A percentile compares a stretch with the other conserved stretches of the same genome.
Evolutionary conservation across 2,888 invertebrate species (phyloP).

Genomic region (Carterocephalus palaemon): DNA sequence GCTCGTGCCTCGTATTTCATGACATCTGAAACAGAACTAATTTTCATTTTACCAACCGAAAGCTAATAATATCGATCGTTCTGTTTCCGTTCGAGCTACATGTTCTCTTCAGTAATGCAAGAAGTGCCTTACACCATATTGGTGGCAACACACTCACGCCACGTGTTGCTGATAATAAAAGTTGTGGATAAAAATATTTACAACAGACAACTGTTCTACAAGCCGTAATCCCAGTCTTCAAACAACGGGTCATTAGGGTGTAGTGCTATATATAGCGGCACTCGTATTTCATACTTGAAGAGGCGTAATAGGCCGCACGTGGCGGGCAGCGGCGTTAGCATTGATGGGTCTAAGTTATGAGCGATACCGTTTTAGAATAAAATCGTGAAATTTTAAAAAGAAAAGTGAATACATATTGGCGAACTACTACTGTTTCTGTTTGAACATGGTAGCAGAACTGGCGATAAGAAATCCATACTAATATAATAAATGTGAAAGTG

Average conservation of each 20-base stretch:
- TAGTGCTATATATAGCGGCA: slow-evolving; percentile 53
- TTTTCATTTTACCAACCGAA: too few relatives aligned
- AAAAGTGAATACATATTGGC: too few relatives aligned
- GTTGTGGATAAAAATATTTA: slow-evolving; percentile 45
- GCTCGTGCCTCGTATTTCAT: too few relatives aligned
- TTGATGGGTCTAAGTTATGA: slow-evolving; percentile 9
- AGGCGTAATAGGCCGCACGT: slow-evolving; percentile 69
- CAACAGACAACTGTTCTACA: slow-evolving; percentile 41
- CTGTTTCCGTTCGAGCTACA: too few relatives aligned
- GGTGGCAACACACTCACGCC: slow-evolving; percentile 39
- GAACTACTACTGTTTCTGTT: too few relatives aligned
- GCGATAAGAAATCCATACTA: too few relatives aligned
- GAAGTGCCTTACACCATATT: background rate
- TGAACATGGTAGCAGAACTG: too few relatives aligned
- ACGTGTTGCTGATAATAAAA: slow-evolving; percentile 42
- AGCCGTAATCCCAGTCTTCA: slow-evolving; percentile 34
- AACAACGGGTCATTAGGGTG: slow-evolving; percentile 69
- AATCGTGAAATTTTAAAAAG: background rate
- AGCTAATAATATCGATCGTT: too few relatives aligned
- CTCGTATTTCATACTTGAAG: slow-evolving; percentile 66
- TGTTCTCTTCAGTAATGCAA: background rate
- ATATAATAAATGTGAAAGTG: too few relatives aligned
- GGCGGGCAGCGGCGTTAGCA: too few relatives aligned
- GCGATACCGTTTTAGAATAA: slow-evolving; percentile 5
- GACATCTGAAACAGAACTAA: too few relatives aligned